Evolutionary conservation across 2,797 vertebrate genomes (phyloP).

Genomic region (Smutsia gigantea): DNA sequence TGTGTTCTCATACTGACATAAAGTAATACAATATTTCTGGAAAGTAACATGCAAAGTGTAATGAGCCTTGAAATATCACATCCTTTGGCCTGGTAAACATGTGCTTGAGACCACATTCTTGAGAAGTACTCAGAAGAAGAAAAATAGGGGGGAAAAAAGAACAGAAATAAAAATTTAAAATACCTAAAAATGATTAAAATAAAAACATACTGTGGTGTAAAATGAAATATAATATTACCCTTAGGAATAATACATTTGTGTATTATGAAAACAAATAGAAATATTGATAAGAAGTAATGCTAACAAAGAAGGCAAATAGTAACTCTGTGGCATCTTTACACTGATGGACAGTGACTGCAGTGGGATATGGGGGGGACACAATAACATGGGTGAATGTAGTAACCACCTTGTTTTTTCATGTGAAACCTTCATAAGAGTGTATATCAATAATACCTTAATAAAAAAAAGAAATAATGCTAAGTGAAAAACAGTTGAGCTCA

Average conservation of each 20-base stretch:
- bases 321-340: too few species aligned
- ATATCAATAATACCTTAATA: too few species aligned
- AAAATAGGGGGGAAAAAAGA: background rate
- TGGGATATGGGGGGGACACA: too few species aligned
- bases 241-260: background rate
- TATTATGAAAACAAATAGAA: background rate
- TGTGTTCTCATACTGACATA: background rate
- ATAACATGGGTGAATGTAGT: too few species aligned
- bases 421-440: too few species aligned
- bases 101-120: background rate
- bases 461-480: background rate
- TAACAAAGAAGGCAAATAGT: too few species aligned
- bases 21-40: conserved; percentile 42
- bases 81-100: background rate
- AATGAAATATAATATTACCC: background rate
- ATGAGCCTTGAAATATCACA: background rate
- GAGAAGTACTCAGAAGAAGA: conserved; percentile 8
- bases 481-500: background rate
- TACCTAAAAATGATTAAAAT: background rate
- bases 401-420: too few species aligned
- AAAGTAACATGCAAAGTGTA: background rate
- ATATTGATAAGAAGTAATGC: background rate
- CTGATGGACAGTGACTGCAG: too few species aligned
- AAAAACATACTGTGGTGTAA: background rate
- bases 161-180: background rate